Conservation (phyloP, 2,797 vertebrate species). For the Naso thynnoides region DNA sequence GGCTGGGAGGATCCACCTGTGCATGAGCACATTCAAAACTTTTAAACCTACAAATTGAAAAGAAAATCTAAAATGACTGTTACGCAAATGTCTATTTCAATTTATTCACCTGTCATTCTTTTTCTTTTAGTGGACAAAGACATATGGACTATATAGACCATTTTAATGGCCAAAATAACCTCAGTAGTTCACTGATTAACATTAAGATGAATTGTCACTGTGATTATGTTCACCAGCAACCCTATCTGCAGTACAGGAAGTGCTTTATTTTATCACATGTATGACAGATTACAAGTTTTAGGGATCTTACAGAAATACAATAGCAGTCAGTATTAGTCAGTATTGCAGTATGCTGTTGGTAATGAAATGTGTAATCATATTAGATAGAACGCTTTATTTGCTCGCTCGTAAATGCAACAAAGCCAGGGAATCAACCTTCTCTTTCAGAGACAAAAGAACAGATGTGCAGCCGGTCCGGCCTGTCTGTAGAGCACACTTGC, state of each 20-base stretch:
- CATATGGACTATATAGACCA: not conserved
- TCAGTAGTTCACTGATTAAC: too few species aligned
- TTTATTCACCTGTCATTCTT: not conserved
- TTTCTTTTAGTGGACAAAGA: not conserved
- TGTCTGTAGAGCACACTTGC: slow-evolving; percentile 51
- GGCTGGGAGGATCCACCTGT: not conserved
- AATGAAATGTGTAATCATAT: slow-evolving; percentile 76
- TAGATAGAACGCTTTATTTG: slow-evolving; percentile 48
- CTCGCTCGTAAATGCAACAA: slow-evolving; percentile 55
- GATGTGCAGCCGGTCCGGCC: slow-evolving; percentile 63
- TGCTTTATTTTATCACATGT: too few species aligned
- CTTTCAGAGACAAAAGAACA: slow-evolving; percentile 72
- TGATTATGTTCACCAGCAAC: too few species aligned
- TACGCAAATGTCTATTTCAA: not conserved
- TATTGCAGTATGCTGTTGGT: slow-evolving; percentile 5
- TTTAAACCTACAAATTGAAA: not conserved
- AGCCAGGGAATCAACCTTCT: slow-evolving; percentile 47
- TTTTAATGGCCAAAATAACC: not conserved
- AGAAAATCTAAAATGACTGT: not conserved
- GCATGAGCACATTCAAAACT: not conserved
- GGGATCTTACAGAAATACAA: not conserved
- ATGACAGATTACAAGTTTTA: not conserved
- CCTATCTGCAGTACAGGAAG: too few species aligned
- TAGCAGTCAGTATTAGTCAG: not conserved
- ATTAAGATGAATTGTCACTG: too few species aligned